These are phyloP conservation scores for Sitodiplosis mosellana DNA, from an alignment of 1,140 invertebrate genomes.

Conservation along the genomic window DNA sequence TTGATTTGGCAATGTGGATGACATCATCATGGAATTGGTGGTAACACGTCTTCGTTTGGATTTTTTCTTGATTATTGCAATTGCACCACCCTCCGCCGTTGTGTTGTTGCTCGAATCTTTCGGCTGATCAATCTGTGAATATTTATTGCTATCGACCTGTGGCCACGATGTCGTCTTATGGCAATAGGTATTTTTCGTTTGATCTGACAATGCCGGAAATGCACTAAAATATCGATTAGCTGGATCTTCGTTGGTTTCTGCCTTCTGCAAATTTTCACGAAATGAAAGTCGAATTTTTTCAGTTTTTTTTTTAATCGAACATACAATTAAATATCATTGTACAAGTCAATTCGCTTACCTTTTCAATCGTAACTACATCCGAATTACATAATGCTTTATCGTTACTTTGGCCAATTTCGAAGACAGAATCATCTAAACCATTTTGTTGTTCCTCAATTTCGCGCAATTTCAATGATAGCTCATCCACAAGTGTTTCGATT, in stretches of 20 bases:
- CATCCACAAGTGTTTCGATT: conserved; percentile 30
- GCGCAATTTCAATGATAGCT: conserved; percentile 28
- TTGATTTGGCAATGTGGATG: background rate
- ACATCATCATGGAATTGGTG: background rate
- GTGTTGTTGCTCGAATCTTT: background rate
- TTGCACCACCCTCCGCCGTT: background rate
- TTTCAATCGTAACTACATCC: too few relatives aligned
- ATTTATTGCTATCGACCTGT: background rate
- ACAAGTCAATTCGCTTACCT: too few relatives aligned
- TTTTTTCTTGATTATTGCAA: background rate
- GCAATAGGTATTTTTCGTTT: conserved; percentile 1
- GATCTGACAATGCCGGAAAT: conserved; percentile 10
- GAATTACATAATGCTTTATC: background rate
- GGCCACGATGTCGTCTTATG: conserved; percentile 9
- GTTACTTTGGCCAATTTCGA: background rate
- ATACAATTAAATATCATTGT: too few relatives aligned
- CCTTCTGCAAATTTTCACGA: too few relatives aligned
- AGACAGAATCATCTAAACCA: conserved; percentile 4
- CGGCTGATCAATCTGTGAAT: background rate
- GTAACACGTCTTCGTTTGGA: background rate
- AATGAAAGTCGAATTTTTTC: too few relatives aligned
- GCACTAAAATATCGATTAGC: conserved; percentile 9
- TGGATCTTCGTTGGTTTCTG: conserved; percentile 5
- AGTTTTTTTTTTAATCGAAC: too few relatives aligned
- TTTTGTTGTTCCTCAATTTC: conserved; percentile 20